These are phyloP conservation scores for Echeneis naucrates DNA, from an alignment of 2,797 vertebrate species.

Conservation along the genomic window DNA sequence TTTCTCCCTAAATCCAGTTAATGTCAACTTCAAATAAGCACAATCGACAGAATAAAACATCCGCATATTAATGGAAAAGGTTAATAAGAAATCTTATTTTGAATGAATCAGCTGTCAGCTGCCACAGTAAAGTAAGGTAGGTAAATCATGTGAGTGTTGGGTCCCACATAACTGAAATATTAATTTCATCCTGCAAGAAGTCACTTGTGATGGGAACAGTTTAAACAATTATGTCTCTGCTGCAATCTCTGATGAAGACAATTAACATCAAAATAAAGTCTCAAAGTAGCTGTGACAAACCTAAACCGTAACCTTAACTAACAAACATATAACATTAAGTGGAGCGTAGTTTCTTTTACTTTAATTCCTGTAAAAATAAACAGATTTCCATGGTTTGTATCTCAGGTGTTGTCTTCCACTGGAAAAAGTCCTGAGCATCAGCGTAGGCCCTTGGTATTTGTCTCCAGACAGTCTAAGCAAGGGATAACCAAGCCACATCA, in stretches of 20 bases:
- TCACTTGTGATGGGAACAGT: background rate
- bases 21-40: too few relatives aligned
- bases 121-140: too few relatives aligned
- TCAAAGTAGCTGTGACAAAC: background rate
- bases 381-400: background rate
- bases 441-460: background rate
- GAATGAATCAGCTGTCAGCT: too few relatives aligned
- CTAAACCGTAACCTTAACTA: background rate
- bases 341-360: background rate
- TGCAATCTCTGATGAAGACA: too few relatives aligned
- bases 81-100: too few relatives aligned
- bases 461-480: slow-evolving; percentile 15
- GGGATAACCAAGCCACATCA: slow-evolving; percentile 19
- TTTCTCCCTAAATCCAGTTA: too few relatives aligned
- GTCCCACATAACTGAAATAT: background rate
- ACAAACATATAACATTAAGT: background rate
- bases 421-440: background rate
- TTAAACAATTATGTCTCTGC: too few relatives aligned
- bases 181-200: background rate
- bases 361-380: background rate
- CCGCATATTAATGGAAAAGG: too few relatives aligned
- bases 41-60: too few relatives aligned
- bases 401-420: background rate
- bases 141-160: background rate
- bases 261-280: background rate